phyloP scores from a whole-genome alignment of 2,113 vertebrate genomes.

The Scatophagus argus region DNA sequence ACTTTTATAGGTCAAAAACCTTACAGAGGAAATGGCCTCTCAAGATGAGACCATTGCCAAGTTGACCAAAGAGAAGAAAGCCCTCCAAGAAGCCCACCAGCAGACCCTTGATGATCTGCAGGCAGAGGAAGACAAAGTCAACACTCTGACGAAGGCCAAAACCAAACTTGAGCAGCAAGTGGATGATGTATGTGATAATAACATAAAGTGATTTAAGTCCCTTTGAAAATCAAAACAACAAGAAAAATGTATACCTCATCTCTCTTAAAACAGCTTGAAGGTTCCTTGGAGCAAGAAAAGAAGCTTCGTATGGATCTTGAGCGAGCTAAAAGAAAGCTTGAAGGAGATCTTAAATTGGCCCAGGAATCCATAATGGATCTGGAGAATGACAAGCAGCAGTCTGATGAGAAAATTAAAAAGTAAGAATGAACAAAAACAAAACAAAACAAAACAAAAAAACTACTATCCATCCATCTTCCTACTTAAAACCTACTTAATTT shows the following conservation, averaged over 20 bases:
- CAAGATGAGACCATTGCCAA: slow-evolving; percentile 86
- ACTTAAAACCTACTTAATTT: neutral
- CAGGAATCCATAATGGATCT: slow-evolving; percentile 81
- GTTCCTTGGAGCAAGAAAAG: slow-evolving; percentile 91
- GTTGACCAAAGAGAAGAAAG: slow-evolving; percentile 89
- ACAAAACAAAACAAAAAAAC: slow-evolving; percentile 5
- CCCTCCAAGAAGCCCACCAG: slow-evolving; percentile 88
- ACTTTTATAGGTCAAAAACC: slow-evolving; percentile 78
- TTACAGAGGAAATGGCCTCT: slow-evolving; percentile 82
- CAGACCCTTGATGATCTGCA: slow-evolving; percentile 88
- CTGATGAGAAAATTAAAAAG: slow-evolving; percentile 80
- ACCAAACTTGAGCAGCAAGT: slow-evolving; percentile 83
- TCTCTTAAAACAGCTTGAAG: slow-evolving; percentile 88
- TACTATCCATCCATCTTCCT: neutral
- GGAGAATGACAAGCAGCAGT: slow-evolving; percentile 82
- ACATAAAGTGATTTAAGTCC: too few species aligned
- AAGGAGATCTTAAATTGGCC: slow-evolving; percentile 80
- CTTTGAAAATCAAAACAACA: too few species aligned
- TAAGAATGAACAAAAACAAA: slow-evolving; percentile 80
- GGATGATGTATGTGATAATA: slow-evolving; percentile 72
- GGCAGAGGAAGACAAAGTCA: slow-evolving; percentile 89
- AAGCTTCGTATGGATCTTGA: slow-evolving; percentile 89
- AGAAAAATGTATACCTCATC: too few species aligned
- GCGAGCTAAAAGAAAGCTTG: slow-evolving; percentile 81
- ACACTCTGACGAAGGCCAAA: slow-evolving; percentile 80